Evolutionary conservation across 2,797 vertebrate genomes (phyloP).

Genomic region (Alca torda): DNA sequence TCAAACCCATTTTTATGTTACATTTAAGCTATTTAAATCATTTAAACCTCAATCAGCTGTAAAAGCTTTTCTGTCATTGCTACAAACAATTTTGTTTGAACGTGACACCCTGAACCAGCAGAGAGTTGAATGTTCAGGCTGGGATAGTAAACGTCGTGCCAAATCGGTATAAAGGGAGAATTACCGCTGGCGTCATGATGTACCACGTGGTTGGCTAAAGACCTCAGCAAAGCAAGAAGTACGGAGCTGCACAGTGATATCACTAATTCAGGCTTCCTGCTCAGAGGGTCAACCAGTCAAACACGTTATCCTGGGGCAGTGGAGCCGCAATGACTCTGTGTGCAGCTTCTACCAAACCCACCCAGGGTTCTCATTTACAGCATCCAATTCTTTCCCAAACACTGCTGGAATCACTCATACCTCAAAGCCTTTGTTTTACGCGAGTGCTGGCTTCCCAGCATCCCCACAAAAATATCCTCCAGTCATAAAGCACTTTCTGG

Average conservation of each 20-base stretch:
- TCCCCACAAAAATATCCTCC: background rate
- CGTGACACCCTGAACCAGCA: background rate
- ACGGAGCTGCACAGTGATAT: rapidly evolving
- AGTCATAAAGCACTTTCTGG: background rate
- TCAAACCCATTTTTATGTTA: background rate
- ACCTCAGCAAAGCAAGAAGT: rapidly evolving
- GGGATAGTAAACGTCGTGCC: rapidly evolving
- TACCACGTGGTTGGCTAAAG: rapidly evolving
- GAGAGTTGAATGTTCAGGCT: background rate
- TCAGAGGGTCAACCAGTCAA: rapidly evolving
- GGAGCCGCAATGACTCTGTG: background rate
- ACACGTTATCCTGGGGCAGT: background rate
- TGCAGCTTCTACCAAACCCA: background rate
- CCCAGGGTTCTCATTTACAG: background rate
- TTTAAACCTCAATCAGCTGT: background rate
- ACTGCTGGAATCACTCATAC: background rate
- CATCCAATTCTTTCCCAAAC: background rate
- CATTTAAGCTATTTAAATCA: background rate
- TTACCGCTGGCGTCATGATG: background rate
- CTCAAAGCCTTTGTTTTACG: background rate
- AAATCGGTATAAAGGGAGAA: background rate
- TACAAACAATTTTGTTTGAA: background rate
- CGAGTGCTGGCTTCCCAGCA: rapidly evolving
- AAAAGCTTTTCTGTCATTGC: background rate
- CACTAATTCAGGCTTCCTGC: background rate